Conservation (phyloP, 2,888 invertebrate genomes). For the Euplexia lucipara region DNA sequence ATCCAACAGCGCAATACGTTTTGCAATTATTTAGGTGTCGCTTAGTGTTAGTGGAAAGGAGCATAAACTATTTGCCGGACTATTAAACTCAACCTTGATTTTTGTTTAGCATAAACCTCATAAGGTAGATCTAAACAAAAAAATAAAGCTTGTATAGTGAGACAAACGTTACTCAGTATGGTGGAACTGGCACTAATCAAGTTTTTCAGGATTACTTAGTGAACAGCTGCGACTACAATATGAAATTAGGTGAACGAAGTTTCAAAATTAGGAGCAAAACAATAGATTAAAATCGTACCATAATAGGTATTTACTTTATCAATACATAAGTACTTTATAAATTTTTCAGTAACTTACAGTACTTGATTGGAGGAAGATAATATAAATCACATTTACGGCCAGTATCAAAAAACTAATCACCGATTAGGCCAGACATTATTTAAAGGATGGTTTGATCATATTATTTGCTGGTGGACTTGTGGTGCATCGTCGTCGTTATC, state of each 20-base stretch:
- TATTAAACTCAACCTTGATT: neutral
- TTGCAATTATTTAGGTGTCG: too few species aligned
- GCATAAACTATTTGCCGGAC: neutral
- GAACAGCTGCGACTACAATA: neutral
- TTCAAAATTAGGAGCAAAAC: constrained; percentile 4
- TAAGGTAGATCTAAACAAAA: too few species aligned
- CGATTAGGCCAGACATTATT: constrained; percentile 11
- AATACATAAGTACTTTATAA: neutral
- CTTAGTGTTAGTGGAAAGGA: too few species aligned
- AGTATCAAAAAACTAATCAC: constrained; percentile 3
- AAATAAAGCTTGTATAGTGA: neutral
- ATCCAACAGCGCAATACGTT: too few species aligned
- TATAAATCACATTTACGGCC: neutral
- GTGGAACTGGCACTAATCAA: neutral
- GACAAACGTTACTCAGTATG: constrained; percentile 2
- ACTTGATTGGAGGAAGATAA: constrained; percentile 6
- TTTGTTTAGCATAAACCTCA: too few species aligned
- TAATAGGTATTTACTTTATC: constrained; percentile 1
- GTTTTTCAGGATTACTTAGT: neutral
- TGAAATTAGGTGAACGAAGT: constrained; percentile 26
- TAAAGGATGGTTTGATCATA: neutral
- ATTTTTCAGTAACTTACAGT: constrained; percentile 4
- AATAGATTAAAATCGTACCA: neutral
- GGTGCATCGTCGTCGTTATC: constrained; percentile 10
- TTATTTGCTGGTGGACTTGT: too few species aligned